A percentile compares a stretch with the other conserved stretches of the same genome.
Conservation (phyloP, 2,113 vertebrate genomes). For the Anolis carolinensis region DNA sequence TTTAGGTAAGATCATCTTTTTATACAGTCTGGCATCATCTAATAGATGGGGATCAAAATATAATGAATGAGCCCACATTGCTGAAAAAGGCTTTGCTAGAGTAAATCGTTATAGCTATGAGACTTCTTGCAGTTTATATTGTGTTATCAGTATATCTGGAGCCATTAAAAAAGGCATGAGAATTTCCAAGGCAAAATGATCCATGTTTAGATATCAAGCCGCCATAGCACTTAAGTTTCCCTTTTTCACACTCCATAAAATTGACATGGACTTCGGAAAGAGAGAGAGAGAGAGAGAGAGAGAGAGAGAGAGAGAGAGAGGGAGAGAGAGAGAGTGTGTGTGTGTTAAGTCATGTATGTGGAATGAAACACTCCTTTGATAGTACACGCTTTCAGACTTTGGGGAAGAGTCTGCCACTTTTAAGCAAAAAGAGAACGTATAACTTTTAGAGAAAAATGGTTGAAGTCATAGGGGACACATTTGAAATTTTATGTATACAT, state of each 20-base stretch:
- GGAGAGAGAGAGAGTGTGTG: not conserved
- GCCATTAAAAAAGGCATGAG: not conserved
- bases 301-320: conserved; percentile 21
- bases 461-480: conserved; percentile 40
- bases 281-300: not conserved
- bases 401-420: conserved; percentile 42
- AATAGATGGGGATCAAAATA: not conserved
- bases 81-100: conserved; percentile 23
- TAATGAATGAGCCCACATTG: not conserved
- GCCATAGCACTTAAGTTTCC: not conserved
- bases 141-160: not conserved
- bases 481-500: conserved; percentile 57
- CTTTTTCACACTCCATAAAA: conserved; percentile 41
- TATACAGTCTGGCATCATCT: not conserved
- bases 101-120: not conserved
- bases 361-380: conserved; percentile 24
- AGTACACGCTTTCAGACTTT: not conserved
- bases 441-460: conserved; percentile 28
- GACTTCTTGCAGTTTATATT: not conserved
- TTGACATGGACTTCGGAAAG: conserved; percentile 5
- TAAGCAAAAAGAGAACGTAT: conserved; percentile 25
- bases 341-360: conserved; percentile 30
- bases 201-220: not conserved
- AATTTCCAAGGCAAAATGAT: conserved; percentile 1
- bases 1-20: not conserved